phyloP scores from a whole-genome alignment of 2,113 vertebrate species.

The Ginglymostoma cirratum region DNA sequence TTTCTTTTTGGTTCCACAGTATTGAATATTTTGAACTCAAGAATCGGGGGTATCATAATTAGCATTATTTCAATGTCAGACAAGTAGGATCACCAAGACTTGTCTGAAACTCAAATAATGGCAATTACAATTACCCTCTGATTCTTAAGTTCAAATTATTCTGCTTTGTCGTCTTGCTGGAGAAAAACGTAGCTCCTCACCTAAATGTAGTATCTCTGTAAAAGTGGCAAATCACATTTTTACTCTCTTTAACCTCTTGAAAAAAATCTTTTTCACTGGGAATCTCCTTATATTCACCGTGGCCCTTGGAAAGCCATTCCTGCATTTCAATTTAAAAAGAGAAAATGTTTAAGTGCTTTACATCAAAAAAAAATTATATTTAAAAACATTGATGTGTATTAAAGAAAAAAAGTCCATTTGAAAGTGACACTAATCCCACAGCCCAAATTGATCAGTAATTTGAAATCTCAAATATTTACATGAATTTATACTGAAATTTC shows the following conservation, averaged over 20 bases:
- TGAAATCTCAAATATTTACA: not conserved
- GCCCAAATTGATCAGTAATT: not conserved
- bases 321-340: conserved; percentile 46
- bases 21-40: not conserved
- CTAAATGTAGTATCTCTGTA: conserved; percentile 88
- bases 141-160: not conserved
- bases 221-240: conserved; percentile 94
- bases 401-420: not conserved
- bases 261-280: conserved; percentile 94
- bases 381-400: not conserved
- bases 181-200: conserved; percentile 49
- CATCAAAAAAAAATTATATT: not conserved
- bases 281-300: conserved; percentile 89
- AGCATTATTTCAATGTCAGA: too few species aligned
- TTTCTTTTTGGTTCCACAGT: not conserved
- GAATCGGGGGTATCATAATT: too few species aligned
- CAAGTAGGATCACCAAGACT: too few species aligned
- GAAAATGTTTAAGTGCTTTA: not conserved
- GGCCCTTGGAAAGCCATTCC: conserved; percentile 95
- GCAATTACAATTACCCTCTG: not conserved
- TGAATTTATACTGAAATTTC: not conserved
- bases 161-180: not conserved
- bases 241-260: conserved; percentile 88
- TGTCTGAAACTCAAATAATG: not conserved
- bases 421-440: not conserved